Evolutionary conservation across 2,113 vertebrate species (phyloP).

Genomic region (Genyomyrus donnyi): DNA sequence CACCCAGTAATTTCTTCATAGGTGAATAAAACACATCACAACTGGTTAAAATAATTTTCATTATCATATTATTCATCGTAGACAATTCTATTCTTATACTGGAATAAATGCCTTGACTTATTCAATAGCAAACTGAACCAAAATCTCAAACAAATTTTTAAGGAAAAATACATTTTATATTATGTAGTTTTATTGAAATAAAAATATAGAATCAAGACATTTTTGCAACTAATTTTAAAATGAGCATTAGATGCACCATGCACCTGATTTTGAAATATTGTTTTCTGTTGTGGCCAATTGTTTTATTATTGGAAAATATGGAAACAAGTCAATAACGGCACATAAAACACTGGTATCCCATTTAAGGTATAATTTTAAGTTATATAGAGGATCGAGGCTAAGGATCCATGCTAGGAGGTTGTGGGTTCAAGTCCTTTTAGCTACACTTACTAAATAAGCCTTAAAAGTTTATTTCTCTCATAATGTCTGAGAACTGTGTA

Average conservation of each 20-base stretch:
- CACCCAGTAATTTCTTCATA: background rate
- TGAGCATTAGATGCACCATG: no score
- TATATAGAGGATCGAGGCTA: no score
- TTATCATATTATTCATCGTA: background rate
- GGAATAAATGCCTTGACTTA: background rate
- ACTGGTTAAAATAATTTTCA: background rate
- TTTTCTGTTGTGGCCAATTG: background rate
- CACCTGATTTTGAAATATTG: background rate
- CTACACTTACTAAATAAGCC: background rate
- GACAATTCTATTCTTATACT: background rate
- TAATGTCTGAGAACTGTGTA: background rate
- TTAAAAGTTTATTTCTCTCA: background rate
- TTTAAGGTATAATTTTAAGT: background rate
- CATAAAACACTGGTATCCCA: background rate
- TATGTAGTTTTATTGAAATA: background rate
- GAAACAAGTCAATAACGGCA: background rate
- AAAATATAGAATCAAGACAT: background rate
- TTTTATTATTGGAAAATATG: background rate
- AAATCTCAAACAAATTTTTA: background rate
- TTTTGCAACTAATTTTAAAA: background rate
- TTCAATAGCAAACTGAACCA: background rate
- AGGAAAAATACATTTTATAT: background rate
- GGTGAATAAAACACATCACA: background rate
- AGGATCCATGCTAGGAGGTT: no score
- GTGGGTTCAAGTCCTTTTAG: no score